Evolutionary conservation across 2,113 vertebrate species (phyloP), one percentile per base, ranked within the genome.

Genomic region (Phaetusa simplex): DNA sequence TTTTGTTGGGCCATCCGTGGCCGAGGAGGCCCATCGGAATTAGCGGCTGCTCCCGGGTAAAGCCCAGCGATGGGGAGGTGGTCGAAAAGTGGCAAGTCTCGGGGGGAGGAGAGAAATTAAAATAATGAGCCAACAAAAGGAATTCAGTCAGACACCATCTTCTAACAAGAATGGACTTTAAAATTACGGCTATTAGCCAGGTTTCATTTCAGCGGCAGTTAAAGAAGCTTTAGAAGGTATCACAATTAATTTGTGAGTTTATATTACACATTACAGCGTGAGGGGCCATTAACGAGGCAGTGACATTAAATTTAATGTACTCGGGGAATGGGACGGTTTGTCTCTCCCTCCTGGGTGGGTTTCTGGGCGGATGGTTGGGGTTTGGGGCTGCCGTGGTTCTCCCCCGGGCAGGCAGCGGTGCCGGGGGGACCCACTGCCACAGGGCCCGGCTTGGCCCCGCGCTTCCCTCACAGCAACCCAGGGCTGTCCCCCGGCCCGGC

Each of bases 181-280:
- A 77, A 96, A 90, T 78, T 11, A 81, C 1, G 52, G 73, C 87
- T 82, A 89, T 90, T 56, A 95, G 78, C 70, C 14, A 27, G 67
- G 47, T 80, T 82, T 90, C 96, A 67, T 95, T 70, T 45, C 49
- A 20, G 82, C 62, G 64, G 97, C 91, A 79, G 93, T 70, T 92
- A 88, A 29, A 94, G 92, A 27, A n/a, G 34, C 96, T 79, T 70
- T 14, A 5, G 32, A 76, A 96, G 95, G 95, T 18, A 40, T 11
- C 5, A 19, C 94, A 72, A 95, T 97, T 96, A 79, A 96, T 92
- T 93, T 88, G 80, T 38, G 5, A 27, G 93, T 91, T 97, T 84
- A 59, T 91, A 58, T 94, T 52, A 6, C 90, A 62, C 76, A 40
- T 94, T 88, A 70, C 8, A 65, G 38, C 43, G 8, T 3, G 12